phyloP scores from a whole-genome alignment of 2,797 vertebrate genomes.

The Bovichtus diacanthus region DNA sequence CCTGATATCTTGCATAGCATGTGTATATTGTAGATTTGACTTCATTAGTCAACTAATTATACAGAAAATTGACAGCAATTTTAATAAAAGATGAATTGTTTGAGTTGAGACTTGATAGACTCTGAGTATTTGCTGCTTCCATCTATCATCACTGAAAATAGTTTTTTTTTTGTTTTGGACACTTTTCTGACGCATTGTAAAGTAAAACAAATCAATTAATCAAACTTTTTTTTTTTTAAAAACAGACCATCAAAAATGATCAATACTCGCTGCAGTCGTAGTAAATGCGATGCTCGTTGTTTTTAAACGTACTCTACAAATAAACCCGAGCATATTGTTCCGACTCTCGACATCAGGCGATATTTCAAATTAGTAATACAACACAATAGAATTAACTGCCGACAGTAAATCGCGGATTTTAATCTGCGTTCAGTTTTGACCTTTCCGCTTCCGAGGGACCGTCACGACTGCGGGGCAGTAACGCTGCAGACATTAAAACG shows the following conservation, averaged over 20 bases:
- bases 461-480: conserved; percentile 49
- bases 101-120: neutral
- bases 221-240: no score
- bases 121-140: neutral
- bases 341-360: neutral
- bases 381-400: conserved; percentile 4
- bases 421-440: conserved; percentile 56
- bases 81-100: no score
- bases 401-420: conserved; percentile 54
- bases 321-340: neutral
- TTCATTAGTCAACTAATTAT: no score
- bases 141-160: no score
- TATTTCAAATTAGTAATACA: conserved; percentile 29
- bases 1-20: neutral
- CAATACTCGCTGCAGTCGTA: neutral
- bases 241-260: neutral
- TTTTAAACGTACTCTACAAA: no score
- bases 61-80: no score
- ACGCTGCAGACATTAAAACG: conserved; percentile 54
- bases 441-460: conserved; percentile 60
- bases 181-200: neutral
- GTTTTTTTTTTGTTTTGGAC: neutral
- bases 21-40: neutral
- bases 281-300: no score
- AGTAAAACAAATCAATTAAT: neutral